A percentile compares a stretch with the other conserved stretches of the same genome.
Evolutionary conservation across 2,797 vertebrate species (phyloP).

Genomic region (Morus bassanus): DNA sequence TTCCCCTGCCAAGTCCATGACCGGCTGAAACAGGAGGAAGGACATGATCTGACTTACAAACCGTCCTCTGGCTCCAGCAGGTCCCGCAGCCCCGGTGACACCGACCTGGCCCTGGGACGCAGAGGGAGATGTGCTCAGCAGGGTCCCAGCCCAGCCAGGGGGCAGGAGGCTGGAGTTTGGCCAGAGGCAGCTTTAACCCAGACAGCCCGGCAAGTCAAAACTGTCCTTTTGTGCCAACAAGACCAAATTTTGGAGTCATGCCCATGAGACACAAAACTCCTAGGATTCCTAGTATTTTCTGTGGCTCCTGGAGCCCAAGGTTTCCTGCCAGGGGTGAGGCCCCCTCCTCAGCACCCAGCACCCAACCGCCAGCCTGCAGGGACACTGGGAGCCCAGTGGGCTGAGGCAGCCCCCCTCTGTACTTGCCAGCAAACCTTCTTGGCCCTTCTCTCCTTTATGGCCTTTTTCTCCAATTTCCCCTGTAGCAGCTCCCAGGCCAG

Average conservation of each 20-base stretch:
- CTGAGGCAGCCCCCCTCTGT: background rate
- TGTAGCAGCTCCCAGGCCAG: constrained; percentile 76
- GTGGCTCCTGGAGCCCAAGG: background rate
- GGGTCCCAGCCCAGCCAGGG: background rate
- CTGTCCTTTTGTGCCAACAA: background rate
- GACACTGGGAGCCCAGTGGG: background rate
- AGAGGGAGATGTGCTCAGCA: background rate
- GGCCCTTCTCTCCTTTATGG: constrained; percentile 83
- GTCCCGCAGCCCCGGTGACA: constrained; percentile 35
- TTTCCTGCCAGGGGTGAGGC: fast-evolving
- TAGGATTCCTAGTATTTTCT: background rate
- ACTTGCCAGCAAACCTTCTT: constrained; percentile 81
- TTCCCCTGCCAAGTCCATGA: too few species aligned
- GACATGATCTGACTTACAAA: constrained; percentile 1
- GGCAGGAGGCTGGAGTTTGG: background rate
- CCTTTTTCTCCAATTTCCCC: constrained; percentile 80
- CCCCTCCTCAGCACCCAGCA: background rate
- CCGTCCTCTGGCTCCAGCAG: constrained; percentile 48
- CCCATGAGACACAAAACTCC: background rate
- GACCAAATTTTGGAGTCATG: fast-evolving
- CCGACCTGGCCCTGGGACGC: constrained; percentile 60
- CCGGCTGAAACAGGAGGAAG: fast-evolving
- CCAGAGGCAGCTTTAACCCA: background rate
- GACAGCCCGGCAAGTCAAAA: background rate
- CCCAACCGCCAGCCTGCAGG: background rate